phyloP scores from a whole-genome alignment of 2,888 invertebrate species.

The Pollenia labialis region DNA sequence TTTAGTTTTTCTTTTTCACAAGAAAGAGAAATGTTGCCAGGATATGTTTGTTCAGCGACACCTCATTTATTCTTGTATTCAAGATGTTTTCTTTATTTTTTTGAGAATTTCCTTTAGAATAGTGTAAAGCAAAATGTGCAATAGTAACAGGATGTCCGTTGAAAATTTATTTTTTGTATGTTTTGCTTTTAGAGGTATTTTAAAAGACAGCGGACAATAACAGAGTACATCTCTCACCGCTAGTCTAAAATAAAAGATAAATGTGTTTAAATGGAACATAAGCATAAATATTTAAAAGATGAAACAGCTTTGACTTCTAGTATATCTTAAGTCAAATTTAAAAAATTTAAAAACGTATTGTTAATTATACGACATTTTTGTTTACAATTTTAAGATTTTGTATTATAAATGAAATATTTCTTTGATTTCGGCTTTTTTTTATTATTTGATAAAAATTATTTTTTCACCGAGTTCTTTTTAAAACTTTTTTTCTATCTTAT shows the following conservation, averaged over 20 bases:
- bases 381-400: too few relatives aligned
- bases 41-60: slow-evolving; percentile 68
- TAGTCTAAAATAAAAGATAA: background rate
- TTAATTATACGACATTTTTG: too few relatives aligned
- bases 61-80: slow-evolving; percentile 66
- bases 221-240: background rate
- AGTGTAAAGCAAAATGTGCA: slow-evolving; percentile 44
- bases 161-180: slow-evolving; percentile 7
- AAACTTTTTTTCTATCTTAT: too few relatives aligned
- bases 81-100: slow-evolving; percentile 25
- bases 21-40: slow-evolving; percentile 57
- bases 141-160: slow-evolving; percentile 54
- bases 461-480: too few relatives aligned
- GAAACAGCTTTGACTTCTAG: background rate
- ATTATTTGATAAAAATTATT: too few relatives aligned
- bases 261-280: too few relatives aligned
- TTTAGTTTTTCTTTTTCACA: slow-evolving; percentile 26
- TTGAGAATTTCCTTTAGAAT: slow-evolving; percentile 31
- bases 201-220: slow-evolving; percentile 12
- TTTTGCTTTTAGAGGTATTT: slow-evolving; percentile 7
- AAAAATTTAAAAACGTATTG: too few relatives aligned
- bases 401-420: too few relatives aligned
- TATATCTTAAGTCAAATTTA: too few relatives aligned
- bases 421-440: too few relatives aligned
- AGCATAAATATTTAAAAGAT: background rate